Evolutionary conservation across 2,888 invertebrate genomes (phyloP).

Genomic region (Hydropsyche betteni): DNA sequence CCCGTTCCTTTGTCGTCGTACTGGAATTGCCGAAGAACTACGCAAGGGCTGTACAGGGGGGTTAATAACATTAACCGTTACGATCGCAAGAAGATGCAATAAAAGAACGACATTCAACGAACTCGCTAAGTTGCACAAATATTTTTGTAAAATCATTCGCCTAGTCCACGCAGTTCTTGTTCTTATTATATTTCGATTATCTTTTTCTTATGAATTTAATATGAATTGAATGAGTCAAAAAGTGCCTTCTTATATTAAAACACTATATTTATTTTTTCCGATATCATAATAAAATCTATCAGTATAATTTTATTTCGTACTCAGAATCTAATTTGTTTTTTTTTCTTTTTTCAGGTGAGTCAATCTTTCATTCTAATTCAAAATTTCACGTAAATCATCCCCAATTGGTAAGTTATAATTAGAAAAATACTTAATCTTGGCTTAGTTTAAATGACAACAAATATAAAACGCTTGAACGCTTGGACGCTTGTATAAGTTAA

Average conservation of each 20-base stretch:
- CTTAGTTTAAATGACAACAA: no score
- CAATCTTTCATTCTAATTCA: background rate
- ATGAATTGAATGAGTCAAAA: no score
- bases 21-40: slow-evolving; percentile 16
- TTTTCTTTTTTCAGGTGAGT: slow-evolving; percentile 12
- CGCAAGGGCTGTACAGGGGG: slow-evolving; percentile 18
- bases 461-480: no score
- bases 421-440: no score
- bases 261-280: no score
- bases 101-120: slow-evolving; percentile 35
- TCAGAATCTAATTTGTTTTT: background rate
- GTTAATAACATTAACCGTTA: slow-evolving; percentile 41
- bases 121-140: slow-evolving; percentile 33
- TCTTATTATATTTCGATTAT: slow-evolving; percentile 21
- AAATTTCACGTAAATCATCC: background rate
- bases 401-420: background rate
- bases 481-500: no score
- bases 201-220: no score
- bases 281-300: no score
- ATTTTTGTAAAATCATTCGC: slow-evolving; percentile 35
- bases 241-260: no score
- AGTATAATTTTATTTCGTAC: no score
- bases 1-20: slow-evolving; percentile 21
- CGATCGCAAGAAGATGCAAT: slow-evolving; percentile 34
- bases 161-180: slow-evolving; percentile 44